A percentile compares a stretch with the other conserved stretches of the same genome.
These are phyloP conservation scores for Odocoileus virginianus DNA, from an alignment of 2,113 vertebrate species.

Conservation along the genomic window DNA sequence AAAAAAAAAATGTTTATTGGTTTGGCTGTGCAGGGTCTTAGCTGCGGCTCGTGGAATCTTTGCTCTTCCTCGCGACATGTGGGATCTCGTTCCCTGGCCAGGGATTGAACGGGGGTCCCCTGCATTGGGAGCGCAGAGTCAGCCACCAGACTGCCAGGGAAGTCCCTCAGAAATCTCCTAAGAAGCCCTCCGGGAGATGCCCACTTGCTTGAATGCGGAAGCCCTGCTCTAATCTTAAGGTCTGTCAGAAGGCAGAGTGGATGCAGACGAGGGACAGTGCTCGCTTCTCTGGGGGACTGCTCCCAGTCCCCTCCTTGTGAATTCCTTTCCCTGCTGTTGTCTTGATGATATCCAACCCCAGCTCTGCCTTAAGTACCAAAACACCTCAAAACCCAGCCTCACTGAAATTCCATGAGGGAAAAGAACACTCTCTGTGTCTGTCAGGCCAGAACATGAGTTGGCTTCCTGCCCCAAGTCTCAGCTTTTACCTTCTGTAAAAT, in stretches of 20 bases:
- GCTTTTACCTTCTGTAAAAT: neutral
- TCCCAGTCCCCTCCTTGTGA: neutral
- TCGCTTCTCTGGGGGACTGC: neutral
- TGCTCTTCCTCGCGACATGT: neutral
- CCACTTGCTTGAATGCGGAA: neutral
- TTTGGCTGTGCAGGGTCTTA: neutral
- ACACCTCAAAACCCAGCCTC: neutral
- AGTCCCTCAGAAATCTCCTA: neutral
- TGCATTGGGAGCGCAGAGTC: neutral
- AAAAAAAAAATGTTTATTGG: neutral
- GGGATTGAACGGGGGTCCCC: neutral
- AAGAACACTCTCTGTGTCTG: neutral
- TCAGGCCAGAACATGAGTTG: neutral
- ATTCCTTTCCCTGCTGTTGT: neutral
- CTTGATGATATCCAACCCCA: too few species aligned
- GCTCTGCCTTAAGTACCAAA: neutral
- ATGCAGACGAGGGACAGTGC: accelerated
- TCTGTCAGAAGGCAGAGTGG: neutral
- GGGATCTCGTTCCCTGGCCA: neutral
- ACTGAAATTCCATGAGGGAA: neutral
- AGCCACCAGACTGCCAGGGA: neutral
- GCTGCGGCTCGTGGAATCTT: neutral
- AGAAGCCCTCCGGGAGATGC: neutral
- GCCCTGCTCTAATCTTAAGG: neutral
- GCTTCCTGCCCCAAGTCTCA: neutral